Conservation (phyloP, 2,888 invertebrate species). For the Hirtodrosophila histrioides region DNA sequence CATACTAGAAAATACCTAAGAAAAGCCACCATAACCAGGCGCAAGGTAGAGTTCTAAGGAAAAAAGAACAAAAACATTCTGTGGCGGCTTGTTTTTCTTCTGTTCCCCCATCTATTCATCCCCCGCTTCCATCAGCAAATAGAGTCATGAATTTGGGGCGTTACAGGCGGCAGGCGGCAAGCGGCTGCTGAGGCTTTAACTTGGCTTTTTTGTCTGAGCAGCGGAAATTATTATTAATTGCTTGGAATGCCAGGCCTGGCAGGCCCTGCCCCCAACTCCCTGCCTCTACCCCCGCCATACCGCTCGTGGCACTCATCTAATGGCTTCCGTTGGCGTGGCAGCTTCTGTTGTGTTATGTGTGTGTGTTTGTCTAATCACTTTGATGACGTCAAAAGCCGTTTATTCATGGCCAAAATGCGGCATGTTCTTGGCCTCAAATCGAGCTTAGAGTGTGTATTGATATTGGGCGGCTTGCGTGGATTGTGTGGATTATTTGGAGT, state of each 20-base stretch:
- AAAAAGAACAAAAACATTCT: conserved; percentile 16
- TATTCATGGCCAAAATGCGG: conserved; percentile 69
- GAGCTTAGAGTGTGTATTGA: conserved; percentile 5
- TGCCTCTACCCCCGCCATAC: neutral
- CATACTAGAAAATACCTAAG: neutral
- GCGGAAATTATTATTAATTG: conserved; percentile 82
- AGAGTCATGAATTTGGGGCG: conserved; percentile 37
- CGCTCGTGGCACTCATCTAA: conserved; percentile 51
- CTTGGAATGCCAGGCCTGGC: conserved; percentile 64
- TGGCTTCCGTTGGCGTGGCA: conserved; percentile 74
- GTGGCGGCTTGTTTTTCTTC: conserved; percentile 8
- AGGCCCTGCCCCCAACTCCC: conserved; percentile 9
- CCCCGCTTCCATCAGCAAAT: conserved; percentile 49
- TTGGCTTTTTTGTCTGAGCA: conserved; percentile 55
- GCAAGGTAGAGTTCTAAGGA: conserved; percentile 26
- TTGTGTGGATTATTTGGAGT: conserved; percentile 55
- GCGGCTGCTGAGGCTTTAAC: conserved; percentile 44
- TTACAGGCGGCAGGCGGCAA: conserved; percentile 17
- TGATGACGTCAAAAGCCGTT: conserved; percentile 71
- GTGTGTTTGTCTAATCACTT: conserved; percentile 54
- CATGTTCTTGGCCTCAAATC: conserved; percentile 69
- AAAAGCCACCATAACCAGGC: conserved; percentile 10
- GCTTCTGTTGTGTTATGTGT: conserved; percentile 34
- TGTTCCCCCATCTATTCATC: neutral
- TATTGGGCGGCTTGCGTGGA: conserved; percentile 24